Evolutionary conservation across 2,113 vertebrate genomes (phyloP).

Genomic region (Platichthys flesus): DNA sequence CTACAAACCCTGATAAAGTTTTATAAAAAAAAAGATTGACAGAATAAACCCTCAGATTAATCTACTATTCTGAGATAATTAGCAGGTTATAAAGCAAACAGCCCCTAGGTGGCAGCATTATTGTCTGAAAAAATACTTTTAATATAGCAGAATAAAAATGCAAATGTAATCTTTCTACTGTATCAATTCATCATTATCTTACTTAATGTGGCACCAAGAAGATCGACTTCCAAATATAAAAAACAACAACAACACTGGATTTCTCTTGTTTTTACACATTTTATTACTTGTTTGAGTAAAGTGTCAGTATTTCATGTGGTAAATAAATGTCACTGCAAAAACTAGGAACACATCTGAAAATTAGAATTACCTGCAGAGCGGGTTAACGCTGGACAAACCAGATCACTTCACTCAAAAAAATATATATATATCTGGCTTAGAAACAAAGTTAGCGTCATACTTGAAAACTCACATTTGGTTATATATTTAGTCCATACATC

Average conservation of each 20-base stretch:
- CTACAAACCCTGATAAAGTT: too few relatives aligned
- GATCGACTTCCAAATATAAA: background rate
- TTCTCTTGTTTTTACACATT: background rate
- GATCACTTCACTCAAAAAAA: slow-evolving; percentile 17
- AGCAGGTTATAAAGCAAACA: background rate
- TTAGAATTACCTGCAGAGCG: background rate
- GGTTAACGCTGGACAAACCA: slow-evolving; percentile 17
- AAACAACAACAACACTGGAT: background rate
- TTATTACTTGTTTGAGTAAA: background rate
- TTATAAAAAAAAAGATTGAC: too few relatives aligned
- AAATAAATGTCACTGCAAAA: slow-evolving; percentile 12
- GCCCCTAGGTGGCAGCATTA: slow-evolving; percentile 27
- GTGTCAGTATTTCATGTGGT: background rate
- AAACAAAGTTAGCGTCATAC: slow-evolving; percentile 5
- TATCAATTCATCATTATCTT: background rate
- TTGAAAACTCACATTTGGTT: slow-evolving; percentile 29
- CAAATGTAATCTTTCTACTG: background rate
- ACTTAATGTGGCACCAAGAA: background rate
- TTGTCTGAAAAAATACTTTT: background rate
- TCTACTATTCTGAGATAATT: background rate
- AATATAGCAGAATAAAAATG: background rate
- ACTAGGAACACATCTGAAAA: background rate
- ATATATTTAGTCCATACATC: slow-evolving; percentile 5
- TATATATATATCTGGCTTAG: background rate
- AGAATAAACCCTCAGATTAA: background rate